Base-by-base conservation (phyloP, 2,797 vertebrate genomes). In the Pristis pectinata region DNA sequence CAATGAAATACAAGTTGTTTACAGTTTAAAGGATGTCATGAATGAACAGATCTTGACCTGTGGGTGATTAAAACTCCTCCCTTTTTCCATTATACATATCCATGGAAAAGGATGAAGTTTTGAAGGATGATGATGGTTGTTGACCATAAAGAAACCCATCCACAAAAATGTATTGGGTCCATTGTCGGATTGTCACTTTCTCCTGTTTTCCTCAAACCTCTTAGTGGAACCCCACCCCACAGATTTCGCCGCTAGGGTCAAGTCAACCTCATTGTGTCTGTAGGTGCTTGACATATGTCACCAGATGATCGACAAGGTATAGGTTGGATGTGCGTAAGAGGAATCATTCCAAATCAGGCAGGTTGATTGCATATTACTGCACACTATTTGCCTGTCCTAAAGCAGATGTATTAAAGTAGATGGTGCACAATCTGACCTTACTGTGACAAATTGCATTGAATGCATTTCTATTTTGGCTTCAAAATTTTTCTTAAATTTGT, bases 391-490 rank as follows among this genome's bases (percentile, higher is more conserved):
- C 82, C 83, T 59, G 53, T 10, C 5, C 53, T 87, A 34, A 22
- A 53, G 27, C 74, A 19, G 13, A 27, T 49, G 22, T 49, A 49
- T 15, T 72, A 11, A 44, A 30, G 41, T 30, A 1, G 41, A 72
- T 67, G 53, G 56, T 37, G 24, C 89, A 93, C 34, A 61, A 41
- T 9, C n/a, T 24, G 67, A 72, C 19, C 64, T 70, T 27, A 74
- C 72, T 93, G 64, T 93, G 91, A 94, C 27, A 94, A 94, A 94
- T 74, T 76, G 70, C 24, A 17, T n/a, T 76, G 70, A 74, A 34
- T 76, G 27, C 15, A 34, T 53, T 93, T 37, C 37, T 27, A 53
- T 93, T 93, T 53, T 41, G 13, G 67, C 24, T 93, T 93, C 30
- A 67, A 94, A 94, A 76, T 44, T 72, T 67, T 72, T 19, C 37